Percentiles rank a stretch among this genome's conserved stretches.
Evolutionary conservation across 2,113 vertebrate genomes (phyloP).

Genomic region (Toxotes jaculatrix): DNA sequence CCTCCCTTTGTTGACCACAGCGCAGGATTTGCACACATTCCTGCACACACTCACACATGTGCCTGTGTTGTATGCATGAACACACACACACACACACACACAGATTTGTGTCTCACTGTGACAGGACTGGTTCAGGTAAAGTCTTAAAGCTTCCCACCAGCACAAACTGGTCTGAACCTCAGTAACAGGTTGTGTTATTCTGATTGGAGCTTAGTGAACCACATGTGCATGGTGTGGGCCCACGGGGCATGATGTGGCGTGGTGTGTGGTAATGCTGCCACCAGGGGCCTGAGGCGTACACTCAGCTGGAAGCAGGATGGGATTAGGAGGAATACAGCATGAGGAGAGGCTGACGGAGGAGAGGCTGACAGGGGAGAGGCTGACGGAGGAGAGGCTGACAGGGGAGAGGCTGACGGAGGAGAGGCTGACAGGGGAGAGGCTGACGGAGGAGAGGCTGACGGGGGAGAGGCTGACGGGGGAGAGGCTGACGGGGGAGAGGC

Average conservation of each 20-base stretch:
- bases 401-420: no score
- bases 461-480: no score
- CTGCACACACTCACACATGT: neutral
- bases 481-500: neutral
- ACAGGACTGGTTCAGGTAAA: slow-evolving; percentile 4
- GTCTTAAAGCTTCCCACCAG: neutral
- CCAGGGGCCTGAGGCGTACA: neutral
- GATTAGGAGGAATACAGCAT: neutral
- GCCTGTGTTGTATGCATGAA: neutral
- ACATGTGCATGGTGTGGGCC: neutral
- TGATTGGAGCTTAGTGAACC: neutral
- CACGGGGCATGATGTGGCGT: neutral
- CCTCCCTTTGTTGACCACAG: slow-evolving; percentile 1
- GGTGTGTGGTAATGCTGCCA: neutral
- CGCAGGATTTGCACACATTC: slow-evolving; percentile 1
- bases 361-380: no score
- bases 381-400: no score
- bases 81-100: neutral
- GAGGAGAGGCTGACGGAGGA: no score
- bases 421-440: no score
- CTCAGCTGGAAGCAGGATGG: neutral
- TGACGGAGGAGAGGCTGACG: no score
- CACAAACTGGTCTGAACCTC: slow-evolving; percentile 4
- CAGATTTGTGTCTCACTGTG: neutral
- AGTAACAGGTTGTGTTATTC: neutral